Evolutionary conservation across 2,797 vertebrate species (phyloP), one percentile per base, ranked within the genome.

Genomic region (Cynodonichthys magdalenae): DNA sequence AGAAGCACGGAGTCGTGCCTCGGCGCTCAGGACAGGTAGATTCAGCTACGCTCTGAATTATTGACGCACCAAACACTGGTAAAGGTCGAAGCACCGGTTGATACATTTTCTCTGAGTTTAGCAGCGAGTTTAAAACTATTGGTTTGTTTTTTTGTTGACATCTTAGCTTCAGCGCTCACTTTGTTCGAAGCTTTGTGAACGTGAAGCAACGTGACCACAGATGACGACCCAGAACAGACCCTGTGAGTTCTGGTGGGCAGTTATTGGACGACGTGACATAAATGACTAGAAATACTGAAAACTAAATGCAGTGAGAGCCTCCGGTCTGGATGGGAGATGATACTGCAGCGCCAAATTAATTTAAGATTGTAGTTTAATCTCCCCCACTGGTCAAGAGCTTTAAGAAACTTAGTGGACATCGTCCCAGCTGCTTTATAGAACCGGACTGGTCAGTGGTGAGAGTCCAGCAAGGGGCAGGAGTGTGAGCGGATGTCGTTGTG

Each of bases 401-500:
- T 79, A 53, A 64, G 42, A 72, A 81, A 74, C 75, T 69, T 69
- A 50, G 58, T 74, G 67, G 70, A 82, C 70, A 34, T 80, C 15
- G 42, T 75, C 46, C 59, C 47, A 66, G 71, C 74, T 77, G 75
- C 71, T 82, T 78, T 73, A 82, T 78, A 67, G 42, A 83, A 75
- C 83, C 74, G 69, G 42, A 77, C 80, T 19, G 10, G 39, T 90
- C 88, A 92, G 78, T 89, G 86, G 67, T 74, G 74, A 8, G 84
- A 75, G 66, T 83, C 89, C 88, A 92, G 85, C 6, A 95, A 94
- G 74, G 98, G 98, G 82, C 98, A 99, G 86, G 98, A 96, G 84
- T 99, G 97, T 15, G 98, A 96, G 69, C 93, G 95, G 88, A 99
- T 97, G 84, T 97, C 95, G 5, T 90, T 94, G 92, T 97, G 94